Evolutionary conservation across 2,797 vertebrate species (phyloP).

Genomic region (Coranthus polyacanthus): DNA sequence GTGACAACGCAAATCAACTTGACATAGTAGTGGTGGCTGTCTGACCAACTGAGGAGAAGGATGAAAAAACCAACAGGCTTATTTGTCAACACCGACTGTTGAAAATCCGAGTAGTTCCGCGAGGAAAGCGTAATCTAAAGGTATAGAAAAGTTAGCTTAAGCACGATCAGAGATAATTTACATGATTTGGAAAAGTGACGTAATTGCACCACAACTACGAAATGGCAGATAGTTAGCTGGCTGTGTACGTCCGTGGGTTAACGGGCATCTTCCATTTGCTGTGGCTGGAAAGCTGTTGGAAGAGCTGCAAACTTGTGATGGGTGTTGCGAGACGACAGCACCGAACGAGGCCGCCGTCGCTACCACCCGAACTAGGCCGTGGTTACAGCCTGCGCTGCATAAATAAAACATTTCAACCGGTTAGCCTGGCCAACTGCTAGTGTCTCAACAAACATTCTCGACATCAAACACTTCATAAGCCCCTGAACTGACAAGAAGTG

Average conservation of each 20-base stretch:
- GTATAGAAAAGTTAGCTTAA: slow-evolving; percentile 66
- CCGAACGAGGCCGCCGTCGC: slow-evolving; percentile 80
- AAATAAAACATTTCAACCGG: slow-evolving; percentile 82
- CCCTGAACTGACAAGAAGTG: slow-evolving; percentile 1
- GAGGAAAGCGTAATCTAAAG: slow-evolving; percentile 26
- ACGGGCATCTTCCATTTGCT: slow-evolving; percentile 60
- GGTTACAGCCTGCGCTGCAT: slow-evolving; percentile 80
- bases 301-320: slow-evolving; percentile 76
- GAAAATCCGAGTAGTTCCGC: slow-evolving; percentile 34
- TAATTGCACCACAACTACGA: slow-evolving; percentile 78
- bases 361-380: slow-evolving; percentile 84
- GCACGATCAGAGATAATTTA: slow-evolving; percentile 69
- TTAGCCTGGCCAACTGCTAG: slow-evolving; percentile 50
- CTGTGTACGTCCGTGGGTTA: slow-evolving; percentile 39
- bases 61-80: slow-evolving; percentile 24
- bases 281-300: slow-evolving; percentile 54
- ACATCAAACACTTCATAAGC: slow-evolving; percentile 31
- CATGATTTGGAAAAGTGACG: slow-evolving; percentile 80
- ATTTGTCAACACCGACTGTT: slow-evolving; percentile 55
- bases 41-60: slow-evolving; percentile 8
- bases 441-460: slow-evolving; percentile 48
- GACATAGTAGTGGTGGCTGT: slow-evolving; percentile 28
- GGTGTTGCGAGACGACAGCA: slow-evolving; percentile 78
- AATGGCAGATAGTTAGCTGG: slow-evolving; percentile 58
- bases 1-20: slow-evolving; percentile 60